Evolutionary conservation across 1,140 invertebrate genomes (phyloP), one percentile per base, ranked within the genome.

Genomic region (Aphelenchoides besseyi): DNA sequence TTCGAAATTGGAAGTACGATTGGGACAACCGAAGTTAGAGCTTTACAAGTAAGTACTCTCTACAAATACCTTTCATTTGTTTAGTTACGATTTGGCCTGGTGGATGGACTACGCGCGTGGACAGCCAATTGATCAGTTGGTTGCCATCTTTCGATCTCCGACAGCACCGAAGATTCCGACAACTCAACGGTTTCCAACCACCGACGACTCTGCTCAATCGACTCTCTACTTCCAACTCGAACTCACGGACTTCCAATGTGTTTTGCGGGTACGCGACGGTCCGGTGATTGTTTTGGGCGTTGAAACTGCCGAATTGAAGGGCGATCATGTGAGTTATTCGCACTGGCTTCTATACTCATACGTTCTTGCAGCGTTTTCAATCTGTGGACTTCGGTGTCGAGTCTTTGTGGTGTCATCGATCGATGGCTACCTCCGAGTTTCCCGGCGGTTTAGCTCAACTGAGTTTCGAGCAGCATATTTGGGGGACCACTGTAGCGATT

Each of bases 351-450:
- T 66, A 66, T 32, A n/a, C n/a, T 53, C 5, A 64, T 53, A 33
- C 30, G n/a, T 66, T 35, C 2, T 2, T 66, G 12, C 69, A 72
- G 30, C 16, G 26, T 8, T 36, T 75, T 3, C 16, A 61, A 26
- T 28, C 54, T n/a, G 29, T 75, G 28, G 76, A 78, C 70, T 55
- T 79, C 26, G 76, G 77, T 29, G 70, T 79, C 23, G 76, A 79
- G 32, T 55, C 73, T 1, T 66, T 79, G 18, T 77, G 76, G 69
- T 79, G 77, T 29, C 76, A 79, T 55, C 74, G 74, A 8, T 32
- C 5, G 8, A 18, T 33, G 16, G 66, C 36, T 8, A 26, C 18
- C 55, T n/a, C n/a, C n/a, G 33, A 67, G n/a, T 67, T 67, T 28
- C 12, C n/a, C 3, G 48, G 29, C 3, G 48, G 52, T 59, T 18